Evolutionary conservation across 2,113 vertebrate genomes (phyloP).

Genomic region (Chitala chitala): DNA sequence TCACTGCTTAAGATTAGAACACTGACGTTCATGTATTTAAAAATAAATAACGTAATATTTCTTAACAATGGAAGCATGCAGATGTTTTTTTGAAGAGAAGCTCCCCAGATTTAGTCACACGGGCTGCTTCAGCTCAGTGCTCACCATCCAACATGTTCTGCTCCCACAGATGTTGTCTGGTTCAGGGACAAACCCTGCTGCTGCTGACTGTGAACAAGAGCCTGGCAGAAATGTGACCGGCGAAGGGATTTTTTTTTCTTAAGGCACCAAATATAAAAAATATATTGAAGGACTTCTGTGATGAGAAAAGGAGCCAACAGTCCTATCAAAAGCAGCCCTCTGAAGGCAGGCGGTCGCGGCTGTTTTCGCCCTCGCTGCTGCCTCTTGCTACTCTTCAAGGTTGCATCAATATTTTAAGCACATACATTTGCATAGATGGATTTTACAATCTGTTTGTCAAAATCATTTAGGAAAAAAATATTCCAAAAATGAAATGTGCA

Average conservation of each 20-base stretch:
- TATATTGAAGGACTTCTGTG: neutral
- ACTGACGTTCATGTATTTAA: neutral
- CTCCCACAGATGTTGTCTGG: neutral
- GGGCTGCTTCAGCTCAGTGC: too few relatives aligned
- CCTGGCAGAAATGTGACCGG: neutral
- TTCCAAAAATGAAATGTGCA: neutral
- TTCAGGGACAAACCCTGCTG: neutral
- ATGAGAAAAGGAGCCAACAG: neutral
- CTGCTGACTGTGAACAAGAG: neutral
- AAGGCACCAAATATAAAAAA: neutral
- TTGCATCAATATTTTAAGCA: neutral
- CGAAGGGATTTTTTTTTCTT: conserved; percentile 2
- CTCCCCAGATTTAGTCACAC: neutral
- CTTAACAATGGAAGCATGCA: neutral
- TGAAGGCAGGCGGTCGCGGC: neutral
- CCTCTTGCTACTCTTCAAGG: neutral
- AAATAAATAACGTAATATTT: neutral
- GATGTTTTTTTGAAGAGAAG: neutral
- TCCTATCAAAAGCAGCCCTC: neutral
- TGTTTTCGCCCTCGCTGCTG: neutral
- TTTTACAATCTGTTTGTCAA: neutral
- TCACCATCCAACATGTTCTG: neutral
- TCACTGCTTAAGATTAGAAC: neutral
- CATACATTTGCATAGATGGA: neutral
- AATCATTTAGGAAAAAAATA: neutral